These are phyloP conservation scores for Drosophila tristis DNA, from an alignment of 1,140 invertebrate genomes.

Conservation along the genomic window DNA sequence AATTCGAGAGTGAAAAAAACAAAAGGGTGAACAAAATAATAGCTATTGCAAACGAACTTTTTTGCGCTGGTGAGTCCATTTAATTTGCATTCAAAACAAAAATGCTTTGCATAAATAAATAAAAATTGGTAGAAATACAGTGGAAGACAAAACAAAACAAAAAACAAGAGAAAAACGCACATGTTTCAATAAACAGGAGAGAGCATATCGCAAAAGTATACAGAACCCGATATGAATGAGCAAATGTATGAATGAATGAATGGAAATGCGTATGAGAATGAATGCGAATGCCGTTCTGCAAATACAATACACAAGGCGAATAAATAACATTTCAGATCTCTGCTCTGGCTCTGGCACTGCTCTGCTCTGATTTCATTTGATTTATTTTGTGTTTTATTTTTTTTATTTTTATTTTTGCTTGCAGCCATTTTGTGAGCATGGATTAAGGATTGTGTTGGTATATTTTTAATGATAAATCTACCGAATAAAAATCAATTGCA, in stretches of 20 bases:
- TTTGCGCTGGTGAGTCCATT: slow-evolving; percentile 28
- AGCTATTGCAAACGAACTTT: slow-evolving; percentile 18
- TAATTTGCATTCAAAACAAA: slow-evolving; percentile 49
- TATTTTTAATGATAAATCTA: slow-evolving; percentile 24
- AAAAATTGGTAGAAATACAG: slow-evolving; percentile 34
- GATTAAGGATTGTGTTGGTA: slow-evolving; percentile 15
- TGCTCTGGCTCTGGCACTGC: too few species aligned
- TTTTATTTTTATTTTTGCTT: background rate
- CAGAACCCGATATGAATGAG: slow-evolving; percentile 58
- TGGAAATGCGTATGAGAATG: slow-evolving; percentile 18
- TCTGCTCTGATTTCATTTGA: slow-evolving; percentile 30
- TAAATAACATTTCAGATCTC: slow-evolving; percentile 18
- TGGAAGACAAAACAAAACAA: slow-evolving; percentile 13
- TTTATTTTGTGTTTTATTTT: slow-evolving; percentile 38
- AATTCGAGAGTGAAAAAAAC: slow-evolving; percentile 3
- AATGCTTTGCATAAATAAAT: slow-evolving; percentile 67
- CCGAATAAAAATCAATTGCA: slow-evolving; percentile 27
- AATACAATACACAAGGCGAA: slow-evolving; percentile 13
- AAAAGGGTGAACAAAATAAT: too few species aligned
- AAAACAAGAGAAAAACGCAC: slow-evolving; percentile 31
- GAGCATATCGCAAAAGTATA: slow-evolving; percentile 41
- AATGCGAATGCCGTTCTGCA: slow-evolving; percentile 21
- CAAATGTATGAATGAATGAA: slow-evolving; percentile 72
- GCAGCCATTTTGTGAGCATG: slow-evolving; percentile 13
- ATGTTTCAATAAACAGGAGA: slow-evolving; percentile 52